Conservation (phyloP, 2,797 vertebrate species). For the Lacerta agilis region DNA sequence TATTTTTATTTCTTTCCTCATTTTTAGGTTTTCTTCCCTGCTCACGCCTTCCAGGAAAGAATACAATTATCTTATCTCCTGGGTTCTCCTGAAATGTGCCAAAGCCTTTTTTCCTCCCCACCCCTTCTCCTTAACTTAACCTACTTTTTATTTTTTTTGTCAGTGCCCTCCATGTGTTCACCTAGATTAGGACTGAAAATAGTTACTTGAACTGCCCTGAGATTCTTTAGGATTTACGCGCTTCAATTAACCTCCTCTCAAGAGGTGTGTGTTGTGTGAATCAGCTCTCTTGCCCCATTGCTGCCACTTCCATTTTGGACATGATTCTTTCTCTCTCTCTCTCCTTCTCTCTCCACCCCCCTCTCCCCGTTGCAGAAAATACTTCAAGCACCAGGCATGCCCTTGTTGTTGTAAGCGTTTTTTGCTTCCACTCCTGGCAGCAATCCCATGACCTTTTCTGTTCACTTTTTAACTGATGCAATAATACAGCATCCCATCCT, state of each 20-base stretch:
- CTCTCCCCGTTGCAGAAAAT: background rate
- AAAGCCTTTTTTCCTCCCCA: conserved; percentile 48
- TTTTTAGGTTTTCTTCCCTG: conserved; percentile 62
- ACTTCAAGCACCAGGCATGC: background rate
- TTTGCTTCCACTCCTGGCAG: background rate
- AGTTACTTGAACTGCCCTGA: conserved; percentile 58
- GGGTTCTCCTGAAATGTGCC: conserved; percentile 59
- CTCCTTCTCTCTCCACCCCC: accelerated
- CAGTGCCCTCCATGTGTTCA: conserved; percentile 62
- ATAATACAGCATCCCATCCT: background rate
- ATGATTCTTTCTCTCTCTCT: background rate
- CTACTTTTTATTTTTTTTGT: conserved; percentile 60
- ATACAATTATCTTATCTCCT: conserved; percentile 69
- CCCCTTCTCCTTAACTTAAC: conserved; percentile 55
- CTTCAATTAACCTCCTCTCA: conserved; percentile 69
- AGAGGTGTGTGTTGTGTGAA: conserved; percentile 61
- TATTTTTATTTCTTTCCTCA: conserved; percentile 49
- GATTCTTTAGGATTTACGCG: conserved; percentile 65
- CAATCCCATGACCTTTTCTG: background rate
- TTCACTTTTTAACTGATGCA: background rate
- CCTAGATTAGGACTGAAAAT: conserved; percentile 72
- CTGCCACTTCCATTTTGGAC: background rate
- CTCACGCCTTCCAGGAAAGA: conserved; percentile 57
- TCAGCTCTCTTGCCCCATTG: conserved; percentile 44
- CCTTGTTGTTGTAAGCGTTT: conserved; percentile 17